Conservation (phyloP, 2,888 invertebrate species). For the Ashinkailepas kermadecensis region DNA sequence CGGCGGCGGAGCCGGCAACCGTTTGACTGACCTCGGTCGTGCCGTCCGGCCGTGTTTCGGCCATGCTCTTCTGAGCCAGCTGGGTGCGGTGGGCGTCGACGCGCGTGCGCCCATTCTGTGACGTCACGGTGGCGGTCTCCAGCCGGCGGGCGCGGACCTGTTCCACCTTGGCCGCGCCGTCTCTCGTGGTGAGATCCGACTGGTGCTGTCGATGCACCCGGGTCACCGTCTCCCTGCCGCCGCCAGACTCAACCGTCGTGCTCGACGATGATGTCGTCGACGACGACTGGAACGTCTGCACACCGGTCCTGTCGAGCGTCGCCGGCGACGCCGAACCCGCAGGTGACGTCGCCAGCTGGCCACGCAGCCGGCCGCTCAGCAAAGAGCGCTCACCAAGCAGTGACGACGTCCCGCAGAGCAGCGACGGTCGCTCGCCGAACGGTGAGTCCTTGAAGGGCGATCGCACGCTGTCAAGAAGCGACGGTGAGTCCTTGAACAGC, state of each 20-base stretch:
- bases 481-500: background rate
- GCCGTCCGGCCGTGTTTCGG: background rate
- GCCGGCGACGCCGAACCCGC: background rate
- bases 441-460: background rate
- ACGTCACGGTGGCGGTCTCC: background rate
- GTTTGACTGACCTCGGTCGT: background rate
- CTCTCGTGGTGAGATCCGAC: background rate
- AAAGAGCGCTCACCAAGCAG: background rate
- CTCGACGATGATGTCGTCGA: background rate
- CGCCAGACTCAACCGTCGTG: background rate
- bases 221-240: conserved; percentile 1
- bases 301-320: background rate
- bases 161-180: background rate
- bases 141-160: background rate
- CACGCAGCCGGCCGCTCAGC: background rate
- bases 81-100: background rate
- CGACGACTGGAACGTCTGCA: background rate
- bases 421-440: background rate
- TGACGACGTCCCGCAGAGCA: background rate
- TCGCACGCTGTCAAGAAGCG: background rate
- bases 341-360: background rate
- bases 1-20: background rate
- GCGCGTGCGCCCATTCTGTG: background rate
- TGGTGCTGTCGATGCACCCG: background rate
- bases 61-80: background rate